Conservation (phyloP, 1,140 invertebrate species). For the Geopemphigus sp. region DNA sequence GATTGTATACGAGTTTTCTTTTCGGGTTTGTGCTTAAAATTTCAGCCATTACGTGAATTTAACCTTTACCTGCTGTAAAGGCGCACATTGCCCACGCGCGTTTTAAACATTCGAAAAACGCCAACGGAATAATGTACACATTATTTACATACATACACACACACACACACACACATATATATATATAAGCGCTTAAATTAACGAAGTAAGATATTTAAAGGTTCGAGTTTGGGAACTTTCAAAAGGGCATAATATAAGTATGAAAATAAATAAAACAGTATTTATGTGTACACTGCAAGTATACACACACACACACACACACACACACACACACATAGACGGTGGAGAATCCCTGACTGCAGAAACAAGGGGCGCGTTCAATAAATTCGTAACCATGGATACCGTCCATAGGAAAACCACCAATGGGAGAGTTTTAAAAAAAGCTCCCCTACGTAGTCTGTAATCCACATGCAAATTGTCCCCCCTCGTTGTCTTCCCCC, state of each 20-base stretch:
- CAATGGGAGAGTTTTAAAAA: conserved; percentile 34
- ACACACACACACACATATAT: too few species aligned
- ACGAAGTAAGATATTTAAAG: conserved; percentile 10
- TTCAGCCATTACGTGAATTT: too few species aligned
- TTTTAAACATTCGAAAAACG: not conserved
- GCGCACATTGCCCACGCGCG: not conserved
- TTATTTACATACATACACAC: too few species aligned
- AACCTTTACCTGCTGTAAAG: too few species aligned
- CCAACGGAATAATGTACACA: not conserved
- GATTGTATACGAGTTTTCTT: too few species aligned
- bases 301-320: too few species aligned
- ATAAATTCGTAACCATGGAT: conserved; percentile 49
- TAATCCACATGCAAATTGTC: conserved; percentile 44
- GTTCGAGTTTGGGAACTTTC: conserved; percentile 6
- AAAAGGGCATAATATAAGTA: conserved; percentile 15
- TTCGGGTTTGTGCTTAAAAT: too few species aligned
- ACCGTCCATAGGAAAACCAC: conserved; percentile 36
- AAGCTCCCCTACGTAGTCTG: conserved; percentile 33
- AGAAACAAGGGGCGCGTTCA: conserved; percentile 47
- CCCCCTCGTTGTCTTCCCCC: not conserved
- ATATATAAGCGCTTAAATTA: not conserved
- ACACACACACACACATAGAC: too few species aligned
- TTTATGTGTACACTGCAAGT: not conserved
- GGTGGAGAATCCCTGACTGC: conserved; percentile 31
- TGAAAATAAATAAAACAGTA: conserved; percentile 41